Evolutionary conservation across 2,888 invertebrate species (phyloP), one percentile per base, ranked within the genome.

Genomic region (Lasioglossum vierecki): DNA sequence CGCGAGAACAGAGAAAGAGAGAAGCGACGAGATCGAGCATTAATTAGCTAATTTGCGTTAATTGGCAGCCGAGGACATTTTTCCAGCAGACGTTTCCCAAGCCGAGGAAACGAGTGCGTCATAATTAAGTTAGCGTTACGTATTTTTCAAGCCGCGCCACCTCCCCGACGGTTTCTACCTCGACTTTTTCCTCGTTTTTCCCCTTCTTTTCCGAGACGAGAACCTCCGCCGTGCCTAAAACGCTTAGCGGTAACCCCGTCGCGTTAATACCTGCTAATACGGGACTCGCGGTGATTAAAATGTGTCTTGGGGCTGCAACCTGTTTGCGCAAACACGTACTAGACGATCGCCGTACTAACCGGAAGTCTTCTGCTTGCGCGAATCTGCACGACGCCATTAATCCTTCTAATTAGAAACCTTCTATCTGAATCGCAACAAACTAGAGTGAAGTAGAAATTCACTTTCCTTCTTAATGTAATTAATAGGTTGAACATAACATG

Each of bases 41-140:
- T 94, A 94, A 94, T 95, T 94, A 94, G 93, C 93, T 93, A 94
- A 95, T 94, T 94, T 93, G 86, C 92, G 94, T 93, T 95, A 95
- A 95, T 94, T 93, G 93, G 83, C 91, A 90, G 82, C 84, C 93
- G 93, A 94, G 94, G 95, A 94, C 94, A 92, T 93, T 93, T 94
- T 94, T 94, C 91, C 90, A 80, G 83, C 79, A 83, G 85, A 88
- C 88, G 91, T 94, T 95, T 95, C 94, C 94, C 94, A 94, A 93
- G 93, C 93, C 87, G 88, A 88, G 94, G 92, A 94, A 95, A 94
- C 94, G 92, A 93, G 94, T 93, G 91, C 94, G 93, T 94, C 94
- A 94, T 95, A 95, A 95, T 95, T 95, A 92, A 95, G 93, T 95
- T 95, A 95, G 94, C 95, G 91, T 91, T 86, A 85, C 84, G 91